Evolutionary conservation across 2,797 vertebrate genomes (phyloP).

Genomic region (Lemur catta): DNA sequence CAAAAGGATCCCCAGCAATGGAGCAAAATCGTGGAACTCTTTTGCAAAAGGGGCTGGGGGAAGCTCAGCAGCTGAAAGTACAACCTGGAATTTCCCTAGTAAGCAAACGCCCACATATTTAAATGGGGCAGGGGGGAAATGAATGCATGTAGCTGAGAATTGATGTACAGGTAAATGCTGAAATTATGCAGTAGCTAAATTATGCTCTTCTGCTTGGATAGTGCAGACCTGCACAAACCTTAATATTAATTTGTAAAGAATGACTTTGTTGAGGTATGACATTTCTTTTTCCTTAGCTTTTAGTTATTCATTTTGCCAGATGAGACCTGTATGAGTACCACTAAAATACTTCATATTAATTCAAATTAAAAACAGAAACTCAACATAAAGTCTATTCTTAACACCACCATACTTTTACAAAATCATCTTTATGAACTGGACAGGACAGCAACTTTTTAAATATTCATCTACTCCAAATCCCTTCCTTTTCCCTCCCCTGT

Average conservation of each 20-base stretch:
- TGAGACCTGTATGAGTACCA: neutral
- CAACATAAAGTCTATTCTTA: neutral
- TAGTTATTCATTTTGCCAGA: constrained; percentile 38
- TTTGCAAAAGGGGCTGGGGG: constrained; percentile 5
- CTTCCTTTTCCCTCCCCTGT: neutral
- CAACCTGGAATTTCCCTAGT: constrained; percentile 73
- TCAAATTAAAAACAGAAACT: neutral
- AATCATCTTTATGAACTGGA: neutral
- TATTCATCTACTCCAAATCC: neutral
- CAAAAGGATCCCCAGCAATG: neutral
- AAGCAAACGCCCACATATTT: constrained; percentile 70
- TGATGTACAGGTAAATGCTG: neutral
- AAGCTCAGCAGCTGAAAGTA: constrained; percentile 59
- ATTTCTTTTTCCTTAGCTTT: constrained; percentile 10
- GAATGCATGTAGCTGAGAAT: neutral
- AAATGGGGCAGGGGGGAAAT: constrained; percentile 35
- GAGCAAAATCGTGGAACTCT: constrained; percentile 11
- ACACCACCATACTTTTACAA: neutral
- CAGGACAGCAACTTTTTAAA: neutral
- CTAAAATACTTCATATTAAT: neutral
- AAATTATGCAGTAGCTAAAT: neutral
- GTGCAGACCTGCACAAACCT: neutral
- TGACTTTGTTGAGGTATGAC: constrained; percentile 16
- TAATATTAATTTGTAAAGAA: neutral
- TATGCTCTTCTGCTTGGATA: neutral